Percentiles rank a stretch among this genome's conserved stretches.
These are phyloP conservation scores for Caenorhabditis macrosperma DNA, from an alignment of 2,888 invertebrate species.

Conservation along the genomic window DNA sequence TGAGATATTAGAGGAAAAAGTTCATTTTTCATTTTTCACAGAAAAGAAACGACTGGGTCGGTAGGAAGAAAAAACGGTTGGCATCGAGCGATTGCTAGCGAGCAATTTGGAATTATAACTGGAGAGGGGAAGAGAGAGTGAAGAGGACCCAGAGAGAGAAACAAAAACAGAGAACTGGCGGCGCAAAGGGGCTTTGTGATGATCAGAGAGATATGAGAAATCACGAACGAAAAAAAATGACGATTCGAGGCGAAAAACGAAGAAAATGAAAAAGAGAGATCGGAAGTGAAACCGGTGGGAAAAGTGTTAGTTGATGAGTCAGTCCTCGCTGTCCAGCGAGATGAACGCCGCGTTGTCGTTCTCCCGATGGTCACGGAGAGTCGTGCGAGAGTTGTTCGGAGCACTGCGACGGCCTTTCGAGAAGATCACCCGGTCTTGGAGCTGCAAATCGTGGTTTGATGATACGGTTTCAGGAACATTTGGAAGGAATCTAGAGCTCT, in stretches of 20 bases:
- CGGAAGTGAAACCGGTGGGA: too few species aligned
- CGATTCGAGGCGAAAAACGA: slow-evolving; percentile 16
- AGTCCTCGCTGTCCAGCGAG: slow-evolving; percentile 66
- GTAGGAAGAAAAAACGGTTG: not conserved
- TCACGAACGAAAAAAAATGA: slow-evolving; percentile 14
- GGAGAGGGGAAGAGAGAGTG: not conserved
- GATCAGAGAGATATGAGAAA: slow-evolving; percentile 11
- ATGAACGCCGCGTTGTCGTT: slow-evolving; percentile 64
- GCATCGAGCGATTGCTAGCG: not conserved
- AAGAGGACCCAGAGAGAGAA: not conserved
- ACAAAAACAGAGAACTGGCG: not conserved
- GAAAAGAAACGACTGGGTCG: not conserved
- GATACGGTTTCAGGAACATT: not conserved
- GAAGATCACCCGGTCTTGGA: slow-evolving; percentile 68
- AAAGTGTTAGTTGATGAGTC: too few species aligned
- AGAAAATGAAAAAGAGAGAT: not conserved
- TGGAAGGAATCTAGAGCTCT: not conserved
- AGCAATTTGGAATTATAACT: too few species aligned
- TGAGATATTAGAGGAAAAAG: too few species aligned
- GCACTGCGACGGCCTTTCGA: slow-evolving; percentile 56
- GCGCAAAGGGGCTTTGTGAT: too few species aligned
- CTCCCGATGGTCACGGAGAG: slow-evolving; percentile 32
- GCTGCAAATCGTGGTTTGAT: slow-evolving; percentile 28
- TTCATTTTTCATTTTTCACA: not conserved
- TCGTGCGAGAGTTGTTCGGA: slow-evolving; percentile 27